Base-by-base conservation (phyloP, 1,140 invertebrate species). In the Vollenhovia emeryi region DNA sequence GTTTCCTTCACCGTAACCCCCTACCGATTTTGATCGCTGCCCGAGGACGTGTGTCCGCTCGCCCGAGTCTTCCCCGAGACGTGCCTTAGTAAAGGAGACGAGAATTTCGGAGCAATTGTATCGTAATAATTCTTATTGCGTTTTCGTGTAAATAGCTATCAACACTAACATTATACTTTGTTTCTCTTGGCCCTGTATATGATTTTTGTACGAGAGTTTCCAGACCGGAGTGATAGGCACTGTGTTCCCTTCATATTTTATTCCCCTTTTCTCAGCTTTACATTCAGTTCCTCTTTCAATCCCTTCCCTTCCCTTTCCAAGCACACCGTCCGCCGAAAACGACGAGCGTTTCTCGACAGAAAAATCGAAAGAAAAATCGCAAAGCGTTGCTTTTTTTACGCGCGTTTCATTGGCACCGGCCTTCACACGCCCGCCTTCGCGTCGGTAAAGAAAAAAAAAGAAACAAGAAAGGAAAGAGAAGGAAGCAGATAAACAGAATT, bases 131-230 rank as follows among this genome's bases (percentile, higher is more conserved):
- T 73, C 50, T 82, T 82, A 82, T 82, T 82, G 78, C 64, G 66
- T 66, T 82, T 73, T 73, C 66, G 40, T 82, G 78, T 82, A 82
- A 82, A 82, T 74, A 76, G 78, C 78, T 82, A 82, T 82, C 66
- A 82, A 82, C 78, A 82, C 78, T 86, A 69, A 60, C 78, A 71
- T 85, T 86, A 66, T 87, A 64, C 85, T 90, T 90, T 90, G 74
- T 87, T 71, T 69, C 85, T 91, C 80, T 93, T 91, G 91, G 93
- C 93, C 93, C 93, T 94, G 93, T 93, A 94, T 92, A 93, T 85
- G 93, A 94, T 93, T 94, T 86, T 94, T 94, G 94, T 94, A 94
- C 94, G 93, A 92, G 88, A 73, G 91, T 93, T 94, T 91, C 86
- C 84, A 86, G 86, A 92, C 89, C 88, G 86, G 90, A 91, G 87